These are phyloP conservation scores for Alexandromys fortis DNA, from an alignment of 2,113 vertebrate genomes.

Conservation along the genomic window DNA sequence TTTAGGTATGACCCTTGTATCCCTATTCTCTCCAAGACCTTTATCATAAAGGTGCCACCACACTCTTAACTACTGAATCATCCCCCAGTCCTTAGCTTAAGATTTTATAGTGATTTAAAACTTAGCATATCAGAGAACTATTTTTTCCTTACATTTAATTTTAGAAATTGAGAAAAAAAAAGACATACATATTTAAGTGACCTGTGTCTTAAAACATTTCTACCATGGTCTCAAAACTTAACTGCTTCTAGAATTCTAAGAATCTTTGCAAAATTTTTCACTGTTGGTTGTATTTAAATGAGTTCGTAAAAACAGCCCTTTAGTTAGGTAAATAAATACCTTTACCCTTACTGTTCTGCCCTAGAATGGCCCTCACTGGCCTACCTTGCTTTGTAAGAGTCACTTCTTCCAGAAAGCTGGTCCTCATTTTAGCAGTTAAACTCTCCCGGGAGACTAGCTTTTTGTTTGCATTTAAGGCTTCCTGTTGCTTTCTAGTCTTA, in stretches of 20 bases:
- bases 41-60: too few species aligned
- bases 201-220: conserved; percentile 17
- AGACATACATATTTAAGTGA: not conserved
- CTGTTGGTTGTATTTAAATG: not conserved
- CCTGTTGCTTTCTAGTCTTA: not conserved
- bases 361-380: not conserved
- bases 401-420: not conserved
- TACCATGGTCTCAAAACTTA: not conserved
- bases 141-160: conserved; percentile 35
- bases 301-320: not conserved
- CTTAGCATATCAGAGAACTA: not conserved
- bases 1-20: too few species aligned
- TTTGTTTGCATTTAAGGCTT: conserved; percentile 19
- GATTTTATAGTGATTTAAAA: conserved; percentile 16
- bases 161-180: not conserved
- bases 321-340: not conserved
- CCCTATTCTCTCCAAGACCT: too few species aligned
- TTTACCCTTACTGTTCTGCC: not conserved
- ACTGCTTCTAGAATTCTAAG: conserved; percentile 36
- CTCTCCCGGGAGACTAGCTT: not conserved
- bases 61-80: not conserved
- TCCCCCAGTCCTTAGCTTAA: not conserved
- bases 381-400: not conserved
- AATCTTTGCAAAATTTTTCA: conserved; percentile 1
- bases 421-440: not conserved